Conservation (phyloP, 2,113 vertebrate species). For the Oreotrochilus melanogaster region DNA sequence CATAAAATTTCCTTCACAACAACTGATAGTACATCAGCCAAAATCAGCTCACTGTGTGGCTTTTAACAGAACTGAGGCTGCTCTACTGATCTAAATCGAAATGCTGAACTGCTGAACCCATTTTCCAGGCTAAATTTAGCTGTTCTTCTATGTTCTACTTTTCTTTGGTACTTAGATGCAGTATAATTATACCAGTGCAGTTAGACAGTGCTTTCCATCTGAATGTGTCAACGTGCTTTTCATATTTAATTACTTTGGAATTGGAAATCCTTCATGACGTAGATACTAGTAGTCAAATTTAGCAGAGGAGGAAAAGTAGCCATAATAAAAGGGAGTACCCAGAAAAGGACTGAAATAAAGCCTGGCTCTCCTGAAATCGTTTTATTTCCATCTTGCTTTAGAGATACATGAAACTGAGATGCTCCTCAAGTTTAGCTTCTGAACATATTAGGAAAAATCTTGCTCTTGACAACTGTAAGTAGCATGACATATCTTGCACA, state of each 20-base stretch:
- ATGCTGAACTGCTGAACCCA: constrained; percentile 55
- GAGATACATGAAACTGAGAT: not conserved
- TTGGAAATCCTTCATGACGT: constrained; percentile 49
- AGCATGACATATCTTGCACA: not conserved
- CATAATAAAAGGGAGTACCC: not conserved
- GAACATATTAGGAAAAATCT: not conserved
- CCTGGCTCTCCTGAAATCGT: not conserved
- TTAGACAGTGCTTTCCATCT: constrained; percentile 34
- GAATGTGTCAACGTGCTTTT: constrained; percentile 14
- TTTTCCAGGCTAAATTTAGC: constrained; percentile 66
- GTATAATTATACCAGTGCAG: constrained; percentile 43
- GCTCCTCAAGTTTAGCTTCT: not conserved
- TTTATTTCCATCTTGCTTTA: not conserved
- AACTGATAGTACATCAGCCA: not conserved
- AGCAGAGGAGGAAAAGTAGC: not conserved
- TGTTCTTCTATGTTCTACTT: constrained; percentile 52
- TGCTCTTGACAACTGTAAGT: not conserved
- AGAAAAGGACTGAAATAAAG: not conserved
- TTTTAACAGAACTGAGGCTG: constrained; percentile 36
- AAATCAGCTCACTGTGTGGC: constrained; percentile 26
- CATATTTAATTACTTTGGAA: constrained; percentile 50
- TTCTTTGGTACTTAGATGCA: constrained; percentile 33
- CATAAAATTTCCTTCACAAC: constrained; percentile 26
- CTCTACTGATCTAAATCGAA: constrained; percentile 69
- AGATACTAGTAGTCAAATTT: not conserved